Evolutionary conservation across 2,113 vertebrate species (phyloP), one percentile per base, ranked within the genome.

Genomic region (Pao palembangensis): DNA sequence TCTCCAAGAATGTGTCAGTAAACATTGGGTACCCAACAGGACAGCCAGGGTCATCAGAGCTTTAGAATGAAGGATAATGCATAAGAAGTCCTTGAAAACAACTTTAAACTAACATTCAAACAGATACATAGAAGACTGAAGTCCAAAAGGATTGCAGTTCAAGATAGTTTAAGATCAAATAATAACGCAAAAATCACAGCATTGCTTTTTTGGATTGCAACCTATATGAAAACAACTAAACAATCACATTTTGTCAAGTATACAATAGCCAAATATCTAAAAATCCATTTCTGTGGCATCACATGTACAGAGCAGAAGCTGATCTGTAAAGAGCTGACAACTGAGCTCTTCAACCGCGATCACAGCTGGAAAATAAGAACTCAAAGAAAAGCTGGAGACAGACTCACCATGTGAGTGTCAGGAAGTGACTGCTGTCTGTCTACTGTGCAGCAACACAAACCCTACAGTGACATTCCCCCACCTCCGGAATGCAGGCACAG

Each of bases 381-480:
- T 28, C 2, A 21, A 21, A 65, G 44, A 38, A 38, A 38, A 8
- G 25, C 76, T 42, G 46, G 57, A 61, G 42, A 31, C 42, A 44
- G 21, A 57, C 6, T 28, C 55, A 61, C 21, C 56, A 20, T 59
- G 21, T 63, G 53, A 56, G 64, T 49, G 38, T 51, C 1, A 23
- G 49, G 46, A 52, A 74, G 3, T 14, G 47, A 68, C 41, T 42
- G 58, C 75, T 54, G 53, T 38, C 34, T 53, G 60, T 10, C 72
- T 21, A 25, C 70, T 43, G 67, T 44, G 85, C 67, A 64, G 64
- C 64, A 51, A 48, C 61, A 69, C 67, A 62, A 64, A 58, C 71
- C 78, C 71, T 38, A 80, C 77, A 48, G 61, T 79, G 79, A 84
- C 82, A 81, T 73, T 79, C 82, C 73, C 66, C n/a, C 17, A 5